Base-by-base conservation (phyloP, 1,140 invertebrate genomes). In the Pteromalus puparum region DNA sequence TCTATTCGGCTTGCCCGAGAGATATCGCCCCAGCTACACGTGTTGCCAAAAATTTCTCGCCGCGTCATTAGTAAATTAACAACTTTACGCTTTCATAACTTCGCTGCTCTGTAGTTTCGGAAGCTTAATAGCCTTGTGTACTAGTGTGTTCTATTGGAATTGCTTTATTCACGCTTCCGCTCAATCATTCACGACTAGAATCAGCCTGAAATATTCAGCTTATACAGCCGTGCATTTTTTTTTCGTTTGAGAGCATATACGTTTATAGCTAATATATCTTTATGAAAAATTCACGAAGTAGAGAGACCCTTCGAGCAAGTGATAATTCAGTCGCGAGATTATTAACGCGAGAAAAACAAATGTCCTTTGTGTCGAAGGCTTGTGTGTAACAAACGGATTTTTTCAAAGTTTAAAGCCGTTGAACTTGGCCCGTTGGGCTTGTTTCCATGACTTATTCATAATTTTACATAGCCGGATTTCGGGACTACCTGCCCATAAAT, bases 401-500 rank as follows among this genome's bases (percentile, higher is more conserved):
- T 61, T 6, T 61, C 18, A 21, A 61, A 61, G 18, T 61, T 61
- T 26, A 13, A 28, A 21, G 18, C 18, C 53, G 53, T 21, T 61
- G 53, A 61, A n/a, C 53, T 61, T n/a, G 53, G 53, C 53, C 53
- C 6, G 24, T 81, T 73, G 48, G 68, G 15, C 79, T 42, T n/a
- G 72, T 70, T 73, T 81, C 28, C 42, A 53, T 81, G 34, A 24
- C 42, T 82, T 82, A 80, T 85, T 82, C 21, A 65, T 76, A 28
- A 42, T 30, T 53, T 28, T 26, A 10, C n/a, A 48, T 10, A 48
- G n/a, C 2, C 53, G 53, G 53, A 61, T 61, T 61, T 61, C 21
- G 18, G 38, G 18, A 61, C 15, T 5, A 34, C 30, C 30, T 34
- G 6, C 15, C 4, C 48, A 15, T 53, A 53, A 53, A 53, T 46